These are phyloP conservation scores for Chaetodon auriga DNA, from an alignment of 2,113 vertebrate genomes.

Conservation along the genomic window DNA sequence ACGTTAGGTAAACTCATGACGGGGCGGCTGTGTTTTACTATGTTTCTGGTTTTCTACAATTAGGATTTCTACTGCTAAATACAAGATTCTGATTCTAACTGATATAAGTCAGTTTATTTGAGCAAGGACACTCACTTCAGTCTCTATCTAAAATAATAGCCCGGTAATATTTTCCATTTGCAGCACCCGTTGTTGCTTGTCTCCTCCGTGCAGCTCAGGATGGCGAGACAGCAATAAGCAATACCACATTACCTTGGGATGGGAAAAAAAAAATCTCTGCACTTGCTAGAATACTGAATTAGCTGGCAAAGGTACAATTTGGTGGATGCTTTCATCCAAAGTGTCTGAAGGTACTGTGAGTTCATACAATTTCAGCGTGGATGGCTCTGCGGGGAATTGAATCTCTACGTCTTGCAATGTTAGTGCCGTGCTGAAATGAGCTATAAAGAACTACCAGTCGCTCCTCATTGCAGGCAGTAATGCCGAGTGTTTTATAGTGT, in stretches of 20 bases:
- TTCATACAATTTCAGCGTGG: slow-evolving; percentile 41
- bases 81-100: background rate
- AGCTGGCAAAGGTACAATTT: slow-evolving; percentile 21
- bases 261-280: background rate
- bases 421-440: slow-evolving; percentile 30
- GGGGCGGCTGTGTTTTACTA: background rate
- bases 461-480: slow-evolving; percentile 1
- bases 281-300: slow-evolving; percentile 38
- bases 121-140: background rate
- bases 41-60: background rate
- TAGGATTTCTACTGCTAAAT: background rate
- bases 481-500: background rate
- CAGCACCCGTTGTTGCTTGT: background rate
- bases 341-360: slow-evolving; percentile 18
- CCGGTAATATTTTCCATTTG: slow-evolving; percentile 21
- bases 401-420: slow-evolving; percentile 13
- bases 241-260: slow-evolving; percentile 18
- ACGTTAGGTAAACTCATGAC: background rate
- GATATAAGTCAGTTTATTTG: background rate
- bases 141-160: slow-evolving; percentile 9
- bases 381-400: slow-evolving; percentile 29
- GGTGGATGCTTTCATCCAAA: slow-evolving; percentile 41
- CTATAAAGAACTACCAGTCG: slow-evolving; percentile 26
- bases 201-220: background rate
- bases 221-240: slow-evolving; percentile 32